Base-by-base conservation (phyloP, 2,113 vertebrate species). In the Marmota monax region DNA sequence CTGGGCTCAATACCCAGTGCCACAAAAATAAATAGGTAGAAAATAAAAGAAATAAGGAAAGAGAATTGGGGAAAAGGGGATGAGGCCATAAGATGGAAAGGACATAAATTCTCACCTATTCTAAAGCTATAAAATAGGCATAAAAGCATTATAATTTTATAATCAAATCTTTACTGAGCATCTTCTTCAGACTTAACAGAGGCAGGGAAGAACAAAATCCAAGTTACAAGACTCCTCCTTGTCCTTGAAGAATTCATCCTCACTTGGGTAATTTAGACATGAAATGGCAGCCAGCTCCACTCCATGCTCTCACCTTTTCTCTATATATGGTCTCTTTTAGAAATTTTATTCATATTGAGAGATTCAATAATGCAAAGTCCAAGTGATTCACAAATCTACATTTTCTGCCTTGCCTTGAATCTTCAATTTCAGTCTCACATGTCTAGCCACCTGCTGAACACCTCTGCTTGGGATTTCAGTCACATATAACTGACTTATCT, bases 151-250 rank as follows among this genome's bases (percentile, higher is more conserved):
- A 45, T 8, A 42, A 78, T 73, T 92, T 90, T 87, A 94, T 32
- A 92, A 73, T 88, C 61, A 77, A 72, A 73, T 84, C 48, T 92
- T 89, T 86, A 84, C 37, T 72, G 73, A 42, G 20, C n/a, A 77
- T 56, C 25, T 94, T 80, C 32, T 34, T 34, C 78, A 32, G 84
- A 91, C 29, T 89, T 32, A 90, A 78, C 29, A 85, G n/a, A 78
- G 42, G 29, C 32, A 84, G 34, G 9, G 3, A 93, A 85, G 37
- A 84, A 4, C 56, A 87, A 95, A 78, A 87, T 2, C 0, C 16
- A 79, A 86, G 34, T 63, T 29, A 29, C 0, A 13, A 25, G 51
- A 90, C 27, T 92, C 34, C 32, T 56, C 42, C 27, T 42, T 79
- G 56, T 9, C n/a, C 72, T 63, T 56, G 8, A 89, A n/a, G 65